These are phyloP conservation scores for Peromyscus aztecus DNA, from an alignment of 2,797 vertebrate species.

Conservation along the genomic window DNA sequence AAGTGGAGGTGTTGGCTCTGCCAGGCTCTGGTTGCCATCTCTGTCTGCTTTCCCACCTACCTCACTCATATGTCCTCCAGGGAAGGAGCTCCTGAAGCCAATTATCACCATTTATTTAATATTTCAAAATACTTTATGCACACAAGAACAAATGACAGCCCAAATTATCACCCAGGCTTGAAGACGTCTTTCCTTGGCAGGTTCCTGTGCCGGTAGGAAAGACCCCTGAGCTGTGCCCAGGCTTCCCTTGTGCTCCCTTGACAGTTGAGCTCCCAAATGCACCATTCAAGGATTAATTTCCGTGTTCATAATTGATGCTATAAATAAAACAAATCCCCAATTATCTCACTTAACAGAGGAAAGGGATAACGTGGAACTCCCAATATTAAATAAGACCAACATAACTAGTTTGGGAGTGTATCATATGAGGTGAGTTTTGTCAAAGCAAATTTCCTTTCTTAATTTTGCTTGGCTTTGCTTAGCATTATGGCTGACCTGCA, in stretches of 20 bases:
- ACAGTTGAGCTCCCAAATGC: conserved; percentile 56
- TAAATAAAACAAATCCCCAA: conserved; percentile 78
- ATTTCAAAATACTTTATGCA: conserved; percentile 52
- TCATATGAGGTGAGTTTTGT: background rate
- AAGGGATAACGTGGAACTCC: conserved; percentile 69
- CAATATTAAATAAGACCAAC: conserved; percentile 70
- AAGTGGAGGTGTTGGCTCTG: background rate
- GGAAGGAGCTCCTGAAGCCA: conserved; percentile 56
- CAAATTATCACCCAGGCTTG: background rate
- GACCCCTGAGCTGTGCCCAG: background rate
- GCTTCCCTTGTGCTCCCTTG: conserved; percentile 31
- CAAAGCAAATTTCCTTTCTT: conserved; percentile 52
- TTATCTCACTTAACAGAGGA: conserved; percentile 72
- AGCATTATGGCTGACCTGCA: background rate
- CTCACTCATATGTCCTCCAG: conserved; percentile 38
- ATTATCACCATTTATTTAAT: conserved; percentile 70
- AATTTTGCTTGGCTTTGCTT: conserved; percentile 58
- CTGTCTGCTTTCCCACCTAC: background rate
- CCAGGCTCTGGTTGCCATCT: background rate
- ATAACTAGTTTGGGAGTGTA: conserved; percentile 35
- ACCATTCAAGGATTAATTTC: conserved; percentile 73
- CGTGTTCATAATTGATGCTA: conserved; percentile 71
- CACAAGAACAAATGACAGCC: conserved; percentile 10
- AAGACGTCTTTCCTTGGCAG: background rate
- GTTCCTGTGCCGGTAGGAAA: background rate